Evolutionary conservation across 2,888 invertebrate genomes (phyloP).

Genomic region (Drepana falcataria): DNA sequence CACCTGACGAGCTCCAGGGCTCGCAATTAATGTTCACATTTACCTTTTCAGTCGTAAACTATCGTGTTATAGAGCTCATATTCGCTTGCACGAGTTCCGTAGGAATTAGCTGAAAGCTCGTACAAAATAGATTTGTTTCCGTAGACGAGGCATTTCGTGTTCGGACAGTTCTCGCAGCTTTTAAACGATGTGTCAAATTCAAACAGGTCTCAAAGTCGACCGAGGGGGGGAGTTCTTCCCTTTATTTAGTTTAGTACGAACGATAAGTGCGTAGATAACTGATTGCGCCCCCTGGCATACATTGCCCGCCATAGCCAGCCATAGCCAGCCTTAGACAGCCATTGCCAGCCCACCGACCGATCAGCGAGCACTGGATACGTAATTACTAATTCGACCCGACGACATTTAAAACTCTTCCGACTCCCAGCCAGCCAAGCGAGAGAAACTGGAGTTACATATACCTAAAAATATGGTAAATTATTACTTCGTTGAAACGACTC

Average conservation of each 20-base stretch:
- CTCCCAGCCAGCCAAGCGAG: not conserved
- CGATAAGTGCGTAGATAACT: not conserved
- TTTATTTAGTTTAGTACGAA: not conserved
- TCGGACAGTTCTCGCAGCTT: conserved; percentile 2
- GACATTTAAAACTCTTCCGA: not conserved
- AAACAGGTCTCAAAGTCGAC: not conserved
- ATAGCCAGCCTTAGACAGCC: no score
- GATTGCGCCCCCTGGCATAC: no score
- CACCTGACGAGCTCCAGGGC: conserved; percentile 4
- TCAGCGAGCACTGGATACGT: not conserved
- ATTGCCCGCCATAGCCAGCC: no score
- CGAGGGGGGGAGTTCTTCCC: not conserved
- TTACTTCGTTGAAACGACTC: not conserved
- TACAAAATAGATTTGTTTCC: conserved; percentile 8
- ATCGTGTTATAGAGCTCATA: not conserved
- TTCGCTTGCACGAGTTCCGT: not conserved
- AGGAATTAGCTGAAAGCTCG: conserved; percentile 4
- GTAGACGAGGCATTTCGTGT: conserved; percentile 6
- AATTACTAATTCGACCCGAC: not conserved
- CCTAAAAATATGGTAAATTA: not conserved
- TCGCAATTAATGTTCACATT: not conserved
- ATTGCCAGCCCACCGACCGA: not conserved
- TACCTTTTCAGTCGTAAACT: not conserved
- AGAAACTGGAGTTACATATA: not conserved
- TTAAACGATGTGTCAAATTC: conserved; percentile 4